These are phyloP conservation scores for Pagetopsis macropterus DNA, from an alignment of 2,797 vertebrate genomes.

Conservation along the genomic window DNA sequence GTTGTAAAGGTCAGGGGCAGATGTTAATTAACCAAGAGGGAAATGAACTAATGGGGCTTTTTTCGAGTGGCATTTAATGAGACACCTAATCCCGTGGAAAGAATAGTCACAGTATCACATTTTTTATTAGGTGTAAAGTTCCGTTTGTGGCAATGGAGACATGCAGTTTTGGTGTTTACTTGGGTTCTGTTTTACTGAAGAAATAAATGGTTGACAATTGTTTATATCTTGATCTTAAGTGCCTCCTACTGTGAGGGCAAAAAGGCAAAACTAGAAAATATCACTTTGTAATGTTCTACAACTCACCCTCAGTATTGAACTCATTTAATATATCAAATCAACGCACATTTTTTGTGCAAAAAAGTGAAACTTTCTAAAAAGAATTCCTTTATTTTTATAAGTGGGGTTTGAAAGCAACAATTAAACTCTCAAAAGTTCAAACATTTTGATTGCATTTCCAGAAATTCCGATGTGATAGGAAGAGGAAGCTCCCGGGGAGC, in stretches of 20 bases:
- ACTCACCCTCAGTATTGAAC: background rate
- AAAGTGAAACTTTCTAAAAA: background rate
- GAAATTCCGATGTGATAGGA: background rate
- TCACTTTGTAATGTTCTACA: background rate
- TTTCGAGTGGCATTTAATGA: constrained; percentile 82
- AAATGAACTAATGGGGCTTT: constrained; percentile 87
- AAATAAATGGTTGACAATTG: background rate
- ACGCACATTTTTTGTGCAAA: background rate
- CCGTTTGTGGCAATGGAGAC: constrained; percentile 4
- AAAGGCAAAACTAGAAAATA: background rate
- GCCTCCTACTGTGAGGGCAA: constrained; percentile 63
- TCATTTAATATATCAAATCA: background rate
- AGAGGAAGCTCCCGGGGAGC: constrained; percentile 28
- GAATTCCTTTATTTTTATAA: background rate
- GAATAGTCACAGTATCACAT: constrained; percentile 66
- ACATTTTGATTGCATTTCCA: too few relatives aligned
- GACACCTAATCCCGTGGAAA: constrained; percentile 77
- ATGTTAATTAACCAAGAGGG: constrained; percentile 90
- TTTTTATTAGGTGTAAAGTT: constrained; percentile 68
- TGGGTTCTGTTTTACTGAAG: background rate
- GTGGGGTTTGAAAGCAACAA: background rate
- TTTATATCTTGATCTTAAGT: constrained; percentile 35
- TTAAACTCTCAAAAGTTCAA: background rate
- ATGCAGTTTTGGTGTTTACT: constrained; percentile 21
- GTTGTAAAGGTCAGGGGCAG: constrained; percentile 86